Evolutionary conservation across 2,113 vertebrate species (phyloP).

Genomic region (Puntigrus tetrazona): DNA sequence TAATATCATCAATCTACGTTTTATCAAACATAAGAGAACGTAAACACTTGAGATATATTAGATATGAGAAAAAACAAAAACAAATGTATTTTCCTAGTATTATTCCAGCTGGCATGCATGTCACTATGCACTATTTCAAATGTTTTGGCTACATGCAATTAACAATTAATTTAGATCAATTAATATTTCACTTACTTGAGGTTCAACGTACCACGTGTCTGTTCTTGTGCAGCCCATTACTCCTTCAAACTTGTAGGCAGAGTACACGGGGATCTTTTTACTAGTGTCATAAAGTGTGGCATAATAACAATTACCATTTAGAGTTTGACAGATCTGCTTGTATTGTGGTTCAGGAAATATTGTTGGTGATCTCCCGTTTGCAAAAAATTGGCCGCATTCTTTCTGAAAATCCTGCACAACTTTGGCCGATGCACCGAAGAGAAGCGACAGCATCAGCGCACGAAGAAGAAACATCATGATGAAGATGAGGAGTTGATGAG

Average conservation of each 20-base stretch:
- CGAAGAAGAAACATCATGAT: background rate
- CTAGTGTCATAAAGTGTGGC: background rate
- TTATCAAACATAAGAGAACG: too few species aligned
- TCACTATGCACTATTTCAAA: background rate
- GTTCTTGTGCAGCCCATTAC: fast-evolving
- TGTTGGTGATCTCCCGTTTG: background rate
- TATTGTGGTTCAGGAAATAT: fast-evolving
- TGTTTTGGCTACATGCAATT: background rate
- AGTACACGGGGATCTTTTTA: conserved; percentile 39
- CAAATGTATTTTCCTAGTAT: too few species aligned
- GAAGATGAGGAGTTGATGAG: background rate
- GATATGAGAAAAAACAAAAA: too few species aligned
- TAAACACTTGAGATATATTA: too few species aligned
- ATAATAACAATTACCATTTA: background rate
- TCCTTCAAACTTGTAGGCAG: background rate
- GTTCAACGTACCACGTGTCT: background rate
- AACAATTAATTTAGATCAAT: background rate
- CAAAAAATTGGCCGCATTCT: background rate
- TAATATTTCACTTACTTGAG: conserved; percentile 16
- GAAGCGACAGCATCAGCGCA: background rate
- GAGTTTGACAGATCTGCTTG: conserved; percentile 26
- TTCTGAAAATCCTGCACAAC: background rate
- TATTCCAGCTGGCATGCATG: background rate
- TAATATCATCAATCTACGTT: too few species aligned
- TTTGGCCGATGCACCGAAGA: background rate